Base-by-base conservation (phyloP, 2,113 vertebrate species). In the Noctilio leporinus region DNA sequence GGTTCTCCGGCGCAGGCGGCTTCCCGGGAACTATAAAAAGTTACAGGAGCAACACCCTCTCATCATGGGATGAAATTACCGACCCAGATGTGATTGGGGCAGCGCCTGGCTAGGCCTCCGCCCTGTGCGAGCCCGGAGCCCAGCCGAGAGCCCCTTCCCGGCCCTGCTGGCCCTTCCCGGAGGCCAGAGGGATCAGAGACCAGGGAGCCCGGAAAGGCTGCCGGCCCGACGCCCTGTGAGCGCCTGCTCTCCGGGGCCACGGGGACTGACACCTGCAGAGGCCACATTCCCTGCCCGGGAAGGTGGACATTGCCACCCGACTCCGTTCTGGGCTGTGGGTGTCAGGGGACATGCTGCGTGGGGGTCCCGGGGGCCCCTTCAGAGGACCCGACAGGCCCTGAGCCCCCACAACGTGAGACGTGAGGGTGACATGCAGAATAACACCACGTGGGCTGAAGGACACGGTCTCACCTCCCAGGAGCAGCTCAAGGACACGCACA, bases 21-120 rank as follows among this genome's bases (percentile, higher is more conserved):
- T 98, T 97, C 98, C 86, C 89, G 93, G 69, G 95, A 90, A 98
- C 98, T 99, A 99, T 99, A 99, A 99, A 99, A 99, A 99, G 98
- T 96, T 96, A 33, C 96, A 98, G 98, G 98, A 97, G 97, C 95
- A 51, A 88, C 96, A 97, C 94, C 92, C 0, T 96, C 78, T 98
- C 76, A 98, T 99, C 98, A 98, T 75, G 70, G 96, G 97, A n/a
- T 94, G 77, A 97, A 98, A 98, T 95, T 83, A 96, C 96, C 78
- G 97, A 97, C 94, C 81, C 80, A 83, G 82, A 73, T 33, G 64
- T 47, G 85, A 94, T 95, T 91, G 14, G 28, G 93, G 59, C 2
- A 15, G 88, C 49, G 94, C 89, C 93, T 43, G 51, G 53, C 2
- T 10, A 20, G 4, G 57, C 57, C 45, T 93, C 95, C 47, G 10